These are phyloP conservation scores for Ferrisia virgata DNA, from an alignment of 2,888 invertebrate genomes.

Conservation along the genomic window DNA sequence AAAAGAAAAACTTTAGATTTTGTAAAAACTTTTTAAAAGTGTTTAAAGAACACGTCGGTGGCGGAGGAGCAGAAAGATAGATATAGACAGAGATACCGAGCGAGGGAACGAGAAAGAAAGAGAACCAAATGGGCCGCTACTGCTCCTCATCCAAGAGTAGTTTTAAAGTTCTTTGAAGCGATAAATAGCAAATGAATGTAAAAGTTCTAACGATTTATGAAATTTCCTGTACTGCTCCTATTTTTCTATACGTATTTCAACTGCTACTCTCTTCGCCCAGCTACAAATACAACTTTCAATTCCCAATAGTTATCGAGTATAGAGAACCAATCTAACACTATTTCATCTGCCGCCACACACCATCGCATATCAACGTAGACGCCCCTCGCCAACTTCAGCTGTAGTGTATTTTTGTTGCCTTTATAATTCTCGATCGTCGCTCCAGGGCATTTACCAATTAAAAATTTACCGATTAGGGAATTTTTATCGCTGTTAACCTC, in stretches of 20 bases:
- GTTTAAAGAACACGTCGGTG: neutral
- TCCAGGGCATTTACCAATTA: neutral
- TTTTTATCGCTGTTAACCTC: too few species aligned
- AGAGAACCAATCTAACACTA: neutral
- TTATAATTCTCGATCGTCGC: neutral
- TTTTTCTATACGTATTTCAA: neutral
- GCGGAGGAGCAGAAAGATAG: too few species aligned
- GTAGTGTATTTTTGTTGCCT: neutral
- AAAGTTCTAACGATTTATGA: slow-evolving; percentile 36
- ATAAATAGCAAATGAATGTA: slow-evolving; percentile 38
- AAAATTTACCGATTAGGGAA: neutral
- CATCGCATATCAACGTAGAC: neutral
- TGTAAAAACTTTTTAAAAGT: slow-evolving; percentile 15
- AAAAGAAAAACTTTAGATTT: slow-evolving; percentile 27
- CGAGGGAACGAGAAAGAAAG: neutral
- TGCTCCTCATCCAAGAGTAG: neutral
- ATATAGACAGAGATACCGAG: neutral
- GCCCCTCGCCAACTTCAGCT: neutral
- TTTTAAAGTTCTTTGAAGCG: slow-evolving; percentile 39
- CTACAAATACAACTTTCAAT: neutral
- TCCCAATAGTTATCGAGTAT: neutral
- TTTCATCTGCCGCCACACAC: neutral
- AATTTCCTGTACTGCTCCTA: neutral
- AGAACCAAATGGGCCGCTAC: neutral
- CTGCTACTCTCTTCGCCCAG: neutral